A percentile compares a stretch with the other conserved stretches of the same genome.
These are phyloP conservation scores for Lithobates pipiens DNA, from an alignment of 2,797 vertebrate genomes.

Conservation along the genomic window DNA sequence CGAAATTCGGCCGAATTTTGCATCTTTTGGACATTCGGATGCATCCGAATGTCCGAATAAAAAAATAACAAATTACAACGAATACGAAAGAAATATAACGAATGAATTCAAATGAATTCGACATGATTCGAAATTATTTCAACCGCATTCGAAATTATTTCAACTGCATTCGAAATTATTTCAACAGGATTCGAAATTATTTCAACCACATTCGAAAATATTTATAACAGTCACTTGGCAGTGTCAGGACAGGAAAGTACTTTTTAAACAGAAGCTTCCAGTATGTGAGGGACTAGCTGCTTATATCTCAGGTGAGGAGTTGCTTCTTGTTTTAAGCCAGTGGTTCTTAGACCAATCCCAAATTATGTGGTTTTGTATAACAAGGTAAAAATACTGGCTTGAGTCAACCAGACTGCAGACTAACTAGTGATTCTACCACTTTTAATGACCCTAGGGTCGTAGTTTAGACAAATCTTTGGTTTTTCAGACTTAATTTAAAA, in stretches of 20 bases:
- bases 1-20: no score
- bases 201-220: no score
- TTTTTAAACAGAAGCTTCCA: neutral
- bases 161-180: no score
- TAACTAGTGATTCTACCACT: neutral
- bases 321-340: neutral
- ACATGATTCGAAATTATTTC: no score
- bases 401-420: neutral
- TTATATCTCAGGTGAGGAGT: neutral
- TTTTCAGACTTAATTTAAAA: neutral
- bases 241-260: neutral
- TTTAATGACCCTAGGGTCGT: neutral
- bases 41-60: no score
- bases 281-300: neutral
- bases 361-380: neutral
- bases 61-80: no score
- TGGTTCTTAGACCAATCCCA: neutral
- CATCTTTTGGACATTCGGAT: no score
- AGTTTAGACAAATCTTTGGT: neutral
- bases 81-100: no score
- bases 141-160: no score
- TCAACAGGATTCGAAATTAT: no score
- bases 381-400: neutral
- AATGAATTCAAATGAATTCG: no score
- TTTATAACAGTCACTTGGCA: neutral